phyloP scores from a whole-genome alignment of 2,113 vertebrate species.

The Oncorhynchus tshawytscha region DNA sequence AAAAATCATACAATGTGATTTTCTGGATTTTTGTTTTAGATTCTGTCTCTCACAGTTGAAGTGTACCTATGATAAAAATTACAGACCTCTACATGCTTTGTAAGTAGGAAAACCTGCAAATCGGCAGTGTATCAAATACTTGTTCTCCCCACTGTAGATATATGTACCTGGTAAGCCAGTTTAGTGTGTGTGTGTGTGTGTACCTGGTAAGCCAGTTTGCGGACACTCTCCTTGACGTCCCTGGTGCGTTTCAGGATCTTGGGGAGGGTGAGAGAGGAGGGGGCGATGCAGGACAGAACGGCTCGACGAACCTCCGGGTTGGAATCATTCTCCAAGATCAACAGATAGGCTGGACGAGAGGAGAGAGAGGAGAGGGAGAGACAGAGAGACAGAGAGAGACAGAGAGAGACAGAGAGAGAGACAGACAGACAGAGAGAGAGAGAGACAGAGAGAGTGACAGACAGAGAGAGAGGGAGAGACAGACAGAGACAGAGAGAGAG shows the following conservation, averaged over 20 bases:
- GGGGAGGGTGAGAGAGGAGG: slow-evolving; percentile 82
- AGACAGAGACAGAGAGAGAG: accelerated
- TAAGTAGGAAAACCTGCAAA: too few species aligned
- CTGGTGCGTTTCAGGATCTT: slow-evolving; percentile 87
- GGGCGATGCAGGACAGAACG: slow-evolving; percentile 89
- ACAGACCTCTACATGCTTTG: too few species aligned
- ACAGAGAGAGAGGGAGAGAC: accelerated
- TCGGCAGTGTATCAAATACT: too few species aligned
- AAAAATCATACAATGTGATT: too few species aligned
- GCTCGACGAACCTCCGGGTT: slow-evolving; percentile 91
- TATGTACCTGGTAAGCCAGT: too few species aligned
- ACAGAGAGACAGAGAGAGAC: not conserved
- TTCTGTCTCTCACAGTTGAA: too few species aligned
- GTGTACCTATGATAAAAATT: too few species aligned
- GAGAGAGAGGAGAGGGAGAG: not conserved
- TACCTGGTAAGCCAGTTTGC: slow-evolving; percentile 92
- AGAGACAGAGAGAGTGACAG: too few species aligned
- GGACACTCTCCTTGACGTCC: slow-evolving; percentile 89
- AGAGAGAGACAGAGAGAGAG: accelerated
- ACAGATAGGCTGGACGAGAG: slow-evolving; percentile 76
- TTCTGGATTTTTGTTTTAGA: too few species aligned
- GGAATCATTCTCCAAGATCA: slow-evolving; percentile 87
- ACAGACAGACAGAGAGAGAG: accelerated
- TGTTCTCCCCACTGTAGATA: too few species aligned
- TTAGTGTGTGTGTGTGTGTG: not conserved